Conservation (phyloP, 37 sponge, comb jelly and placozoan genomes). For the Spongia lamella region DNA sequence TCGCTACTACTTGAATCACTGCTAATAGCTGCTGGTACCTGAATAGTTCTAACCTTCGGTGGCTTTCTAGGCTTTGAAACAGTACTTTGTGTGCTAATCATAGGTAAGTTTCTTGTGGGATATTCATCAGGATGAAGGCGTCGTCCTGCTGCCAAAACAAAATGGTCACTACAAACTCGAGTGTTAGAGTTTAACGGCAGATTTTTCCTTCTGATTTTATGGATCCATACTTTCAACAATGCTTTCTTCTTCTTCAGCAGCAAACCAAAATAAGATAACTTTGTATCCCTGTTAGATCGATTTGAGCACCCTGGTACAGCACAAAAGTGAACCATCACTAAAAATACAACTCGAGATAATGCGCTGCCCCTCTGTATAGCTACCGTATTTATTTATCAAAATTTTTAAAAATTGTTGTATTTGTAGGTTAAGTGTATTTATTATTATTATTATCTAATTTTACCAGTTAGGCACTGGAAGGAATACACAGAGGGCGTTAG, state of each 20-base stretch:
- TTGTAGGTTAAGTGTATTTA: too few species aligned
- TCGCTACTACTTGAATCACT: too few species aligned
- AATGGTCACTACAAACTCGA: constrained; percentile 31
- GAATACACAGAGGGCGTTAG: too few species aligned
- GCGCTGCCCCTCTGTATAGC: too few species aligned
- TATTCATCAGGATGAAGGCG: constrained; percentile 1
- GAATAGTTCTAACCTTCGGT: background rate
- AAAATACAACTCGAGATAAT: too few species aligned
- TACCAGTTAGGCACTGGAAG: too few species aligned
- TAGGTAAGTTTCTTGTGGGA: constrained; percentile 26
- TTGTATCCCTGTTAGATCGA: background rate
- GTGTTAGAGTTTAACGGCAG: constrained; percentile 4
- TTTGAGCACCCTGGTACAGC: too few species aligned
- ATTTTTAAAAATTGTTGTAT: too few species aligned
- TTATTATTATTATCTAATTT: too few species aligned
- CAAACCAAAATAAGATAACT: constrained; percentile 17
- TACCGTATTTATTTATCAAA: too few species aligned
- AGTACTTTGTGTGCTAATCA: constrained; percentile 17
- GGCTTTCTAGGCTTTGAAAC: background rate
- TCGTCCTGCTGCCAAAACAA: background rate
- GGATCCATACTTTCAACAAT: constrained; percentile 33
- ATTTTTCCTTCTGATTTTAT: constrained; percentile 30
- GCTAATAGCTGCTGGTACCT: too few species aligned
- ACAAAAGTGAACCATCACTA: too few species aligned
- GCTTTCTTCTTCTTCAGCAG: constrained; percentile 46